Conservation (phyloP, 2,888 invertebrate genomes). For the Theodoxus fluviatilis region DNA sequence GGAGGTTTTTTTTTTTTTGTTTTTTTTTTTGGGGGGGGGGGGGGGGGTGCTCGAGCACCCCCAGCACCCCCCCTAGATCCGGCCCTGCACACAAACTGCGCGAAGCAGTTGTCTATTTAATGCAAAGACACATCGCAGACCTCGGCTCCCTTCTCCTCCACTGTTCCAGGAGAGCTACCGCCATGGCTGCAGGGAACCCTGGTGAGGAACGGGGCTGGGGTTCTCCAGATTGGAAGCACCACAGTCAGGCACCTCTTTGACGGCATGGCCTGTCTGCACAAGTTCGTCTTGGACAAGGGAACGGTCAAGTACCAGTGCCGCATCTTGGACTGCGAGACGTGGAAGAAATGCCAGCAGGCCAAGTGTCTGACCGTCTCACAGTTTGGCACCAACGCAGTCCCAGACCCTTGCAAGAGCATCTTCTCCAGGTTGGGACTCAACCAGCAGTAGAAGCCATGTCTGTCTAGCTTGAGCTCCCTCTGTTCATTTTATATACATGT, state of each 20-base stretch:
- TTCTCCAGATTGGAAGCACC: constrained; percentile 76
- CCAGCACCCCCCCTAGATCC: no score
- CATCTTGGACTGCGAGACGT: constrained; percentile 77
- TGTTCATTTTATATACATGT: no score
- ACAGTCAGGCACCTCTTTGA: constrained; percentile 82
- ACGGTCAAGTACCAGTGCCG: constrained; percentile 50
- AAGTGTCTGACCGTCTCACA: constrained; percentile 78
- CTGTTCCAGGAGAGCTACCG: constrained; percentile 40
- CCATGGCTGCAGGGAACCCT: constrained; percentile 44
- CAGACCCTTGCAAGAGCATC: constrained; percentile 75
- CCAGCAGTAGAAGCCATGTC: no score
- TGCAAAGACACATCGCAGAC: no score
- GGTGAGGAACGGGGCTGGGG: constrained; percentile 77
- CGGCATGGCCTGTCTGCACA: constrained; percentile 75
- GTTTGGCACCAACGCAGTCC: constrained; percentile 80
- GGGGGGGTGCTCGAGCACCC: no score
- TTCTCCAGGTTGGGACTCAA: constrained; percentile 67
- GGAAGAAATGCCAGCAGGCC: constrained; percentile 74
- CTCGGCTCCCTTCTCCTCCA: no score
- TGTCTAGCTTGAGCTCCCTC: no score
- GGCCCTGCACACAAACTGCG: no score
- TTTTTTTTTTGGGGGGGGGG: no score
- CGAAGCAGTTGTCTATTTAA: no score
- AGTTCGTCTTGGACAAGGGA: constrained; percentile 65
- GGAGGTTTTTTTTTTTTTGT: no score